Evolutionary conservation across 2,113 vertebrate genomes (phyloP), one percentile per base, ranked within the genome.

Genomic region (Bombycilla garrulus): DNA sequence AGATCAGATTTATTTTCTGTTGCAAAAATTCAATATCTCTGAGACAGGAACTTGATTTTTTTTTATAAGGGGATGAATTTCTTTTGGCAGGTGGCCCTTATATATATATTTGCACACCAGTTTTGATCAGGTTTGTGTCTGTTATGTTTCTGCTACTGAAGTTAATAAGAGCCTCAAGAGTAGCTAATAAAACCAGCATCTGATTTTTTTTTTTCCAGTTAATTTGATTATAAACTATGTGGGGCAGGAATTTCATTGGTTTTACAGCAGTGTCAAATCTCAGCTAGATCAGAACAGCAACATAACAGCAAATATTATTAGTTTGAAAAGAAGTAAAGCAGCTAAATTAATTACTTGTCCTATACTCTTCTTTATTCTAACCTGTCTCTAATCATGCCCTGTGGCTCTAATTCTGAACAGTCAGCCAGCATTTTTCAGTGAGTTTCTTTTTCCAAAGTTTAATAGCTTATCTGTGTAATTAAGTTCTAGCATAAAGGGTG

Each of bases 361-460:
- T 60, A 14, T 51, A 40, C 7, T 86, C 8, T 61, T 82, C 42
- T 50, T 3, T 81, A 73, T 93, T 92, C 50, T 81, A 36, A 33
- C 24, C 16, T 90, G 53, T 93, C 64, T 80, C 45, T 87, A 69
- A 40, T 84, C 38, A 20, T 62, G 66, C 42, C 50, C 64, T 65
- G 40, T 81, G 86, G 29, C 56, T 82, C 60, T 90, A 76, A 70
- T 83, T 24, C 66, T 15, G 35, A n/a, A 78, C 33, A 83, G 44
- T 88, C 90, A 94, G 66, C 24, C 87, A 90, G 33, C 11, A 38
- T 81, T 95, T 95, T 92, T 81, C 57, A 56, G 50, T 93, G 77
- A 73, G 57, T 91, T 92, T 24, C 54, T 90, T 76, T 84, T 93
- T 79, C 57, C 65, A 70, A 79, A 77, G 57, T 93, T 94, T 90